Conservation (phyloP, 2,888 invertebrate genomes). For the Sepiola atlantica region DNA sequence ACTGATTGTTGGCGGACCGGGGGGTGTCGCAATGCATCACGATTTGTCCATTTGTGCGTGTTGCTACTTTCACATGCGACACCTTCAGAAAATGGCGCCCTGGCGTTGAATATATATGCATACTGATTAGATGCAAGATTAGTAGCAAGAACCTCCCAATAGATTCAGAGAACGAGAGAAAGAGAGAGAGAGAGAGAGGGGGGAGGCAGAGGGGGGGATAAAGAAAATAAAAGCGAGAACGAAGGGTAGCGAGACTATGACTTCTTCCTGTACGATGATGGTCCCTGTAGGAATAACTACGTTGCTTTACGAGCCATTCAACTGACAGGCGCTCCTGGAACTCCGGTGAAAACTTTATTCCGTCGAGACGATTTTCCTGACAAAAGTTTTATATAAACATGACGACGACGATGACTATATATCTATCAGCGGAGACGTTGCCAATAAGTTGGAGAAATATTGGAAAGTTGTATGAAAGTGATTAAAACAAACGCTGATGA, state of each 20-base stretch:
- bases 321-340: background rate
- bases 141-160: background rate
- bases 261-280: background rate
- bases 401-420: background rate
- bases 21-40: background rate
- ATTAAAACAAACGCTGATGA: no score
- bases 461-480: no score
- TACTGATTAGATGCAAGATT: background rate
- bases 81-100: background rate
- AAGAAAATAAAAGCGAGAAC: no score
- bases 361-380: background rate
- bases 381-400: background rate
- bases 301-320: background rate
- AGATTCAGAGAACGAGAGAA: background rate
- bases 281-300: background rate
- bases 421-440: no score
- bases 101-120: background rate
- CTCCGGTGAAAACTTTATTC: background rate
- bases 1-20: no score
- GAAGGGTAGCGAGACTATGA: no score
- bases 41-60: background rate
- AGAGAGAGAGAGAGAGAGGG: background rate
- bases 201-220: background rate
- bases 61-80: background rate
- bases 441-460: no score